Evolutionary conservation across 2,797 vertebrate genomes (phyloP).

Genomic region (Pipistrellus pygmaeus): DNA sequence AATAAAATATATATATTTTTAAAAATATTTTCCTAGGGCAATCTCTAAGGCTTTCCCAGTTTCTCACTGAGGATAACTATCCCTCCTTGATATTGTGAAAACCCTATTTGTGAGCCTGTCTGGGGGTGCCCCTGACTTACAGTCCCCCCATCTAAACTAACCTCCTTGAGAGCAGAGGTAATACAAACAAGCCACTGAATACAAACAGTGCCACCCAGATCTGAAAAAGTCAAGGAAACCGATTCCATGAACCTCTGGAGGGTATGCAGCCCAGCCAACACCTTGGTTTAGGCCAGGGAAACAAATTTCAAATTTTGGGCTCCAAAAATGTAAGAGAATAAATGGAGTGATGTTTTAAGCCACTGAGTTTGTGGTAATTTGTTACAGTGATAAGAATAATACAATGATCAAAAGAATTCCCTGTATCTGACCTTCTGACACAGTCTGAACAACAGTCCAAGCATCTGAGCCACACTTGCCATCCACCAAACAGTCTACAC

Average conservation of each 20-base stretch:
- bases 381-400: not conserved
- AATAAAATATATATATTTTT: too few species aligned
- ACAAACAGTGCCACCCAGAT: not conserved
- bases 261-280: not conserved
- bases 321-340: constrained; percentile 25
- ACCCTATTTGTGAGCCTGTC: not conserved
- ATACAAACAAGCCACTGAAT: not conserved
- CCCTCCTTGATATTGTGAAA: not conserved
- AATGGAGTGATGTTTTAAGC: not conserved
- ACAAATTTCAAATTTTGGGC: not conserved
- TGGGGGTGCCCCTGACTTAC: too few species aligned
- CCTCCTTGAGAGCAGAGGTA: not conserved
- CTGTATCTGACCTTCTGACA: not conserved
- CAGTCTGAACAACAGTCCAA: not conserved
- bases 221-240: not conserved
- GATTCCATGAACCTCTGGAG: not conserved
- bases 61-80: constrained; percentile 2
- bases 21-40: not conserved
- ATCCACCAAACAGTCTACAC: not conserved
- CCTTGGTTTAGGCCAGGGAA: not conserved
- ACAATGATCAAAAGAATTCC: not conserved
- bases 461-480: not conserved
- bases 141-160: not conserved
- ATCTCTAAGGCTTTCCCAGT: not conserved
- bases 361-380: not conserved